These are phyloP conservation scores for Alligator mississippiensis DNA, from an alignment of 2,113 vertebrate species.

Conservation along the genomic window DNA sequence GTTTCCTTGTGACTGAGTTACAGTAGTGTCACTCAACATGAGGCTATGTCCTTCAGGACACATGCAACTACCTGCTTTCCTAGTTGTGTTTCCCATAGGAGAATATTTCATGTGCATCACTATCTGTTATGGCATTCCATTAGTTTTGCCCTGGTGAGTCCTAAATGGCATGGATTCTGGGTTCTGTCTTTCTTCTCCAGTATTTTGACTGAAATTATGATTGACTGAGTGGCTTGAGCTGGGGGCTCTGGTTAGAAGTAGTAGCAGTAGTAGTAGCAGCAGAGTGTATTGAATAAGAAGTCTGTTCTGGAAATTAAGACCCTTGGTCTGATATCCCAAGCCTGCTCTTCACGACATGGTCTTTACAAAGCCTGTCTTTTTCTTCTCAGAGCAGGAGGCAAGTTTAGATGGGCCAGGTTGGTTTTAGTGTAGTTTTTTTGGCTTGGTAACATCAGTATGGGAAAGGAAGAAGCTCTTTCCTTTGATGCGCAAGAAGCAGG, in stretches of 20 bases:
- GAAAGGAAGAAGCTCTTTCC: not conserved
- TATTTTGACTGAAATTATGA: not conserved
- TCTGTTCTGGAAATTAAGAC: not conserved
- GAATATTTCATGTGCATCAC: not conserved
- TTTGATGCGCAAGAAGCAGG: not conserved
- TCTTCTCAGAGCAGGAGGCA: not conserved
- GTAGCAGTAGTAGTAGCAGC: not conserved
- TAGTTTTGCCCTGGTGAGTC: not conserved
- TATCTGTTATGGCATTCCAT: not conserved
- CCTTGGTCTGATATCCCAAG: not conserved
- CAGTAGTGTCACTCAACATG: not conserved
- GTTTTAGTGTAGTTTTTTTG: not conserved
- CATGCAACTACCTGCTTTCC: not conserved
- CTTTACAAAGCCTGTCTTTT: not conserved
- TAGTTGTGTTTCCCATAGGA: not conserved
- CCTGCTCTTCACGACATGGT: not conserved
- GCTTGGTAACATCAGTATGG: not conserved
- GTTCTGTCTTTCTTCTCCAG: not conserved
- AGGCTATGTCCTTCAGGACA: not conserved
- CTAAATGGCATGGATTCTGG: not conserved
- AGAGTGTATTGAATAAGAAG: not conserved
- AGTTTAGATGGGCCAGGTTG: not conserved
- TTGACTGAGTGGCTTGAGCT: not conserved
- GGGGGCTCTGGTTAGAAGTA: not conserved
- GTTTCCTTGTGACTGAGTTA: not conserved